Conservation (phyloP, 1,140 invertebrate genomes). For the Drosophila miranda region DNA sequence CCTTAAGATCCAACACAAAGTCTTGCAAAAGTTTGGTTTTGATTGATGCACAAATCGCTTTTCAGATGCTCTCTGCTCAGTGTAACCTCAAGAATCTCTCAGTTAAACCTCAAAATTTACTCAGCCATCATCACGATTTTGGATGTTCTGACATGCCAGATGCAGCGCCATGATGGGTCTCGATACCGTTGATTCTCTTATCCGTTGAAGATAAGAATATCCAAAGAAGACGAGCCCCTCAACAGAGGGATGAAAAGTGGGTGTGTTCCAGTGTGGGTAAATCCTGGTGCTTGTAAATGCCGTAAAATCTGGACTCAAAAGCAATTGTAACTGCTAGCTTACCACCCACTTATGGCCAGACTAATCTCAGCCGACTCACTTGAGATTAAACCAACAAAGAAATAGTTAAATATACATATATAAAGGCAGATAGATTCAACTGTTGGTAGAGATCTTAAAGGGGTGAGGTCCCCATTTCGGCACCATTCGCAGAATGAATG, state of each 20-base stretch:
- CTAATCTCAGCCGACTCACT: conserved; percentile 21
- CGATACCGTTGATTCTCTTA: conserved; percentile 7
- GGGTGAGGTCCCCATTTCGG: conserved; percentile 4
- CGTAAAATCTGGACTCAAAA: conserved; percentile 6
- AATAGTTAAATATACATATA: conserved; percentile 4
- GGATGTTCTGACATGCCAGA: no score
- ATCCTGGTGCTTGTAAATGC: conserved; percentile 6
- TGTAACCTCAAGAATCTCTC: no score
- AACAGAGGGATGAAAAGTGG: conserved; percentile 10
- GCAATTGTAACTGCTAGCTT: conserved; percentile 15
- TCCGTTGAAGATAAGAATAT: conserved; percentile 34
- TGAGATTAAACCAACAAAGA: conserved; percentile 22
- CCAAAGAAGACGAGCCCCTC: conserved; percentile 59
- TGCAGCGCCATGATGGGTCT: no score
- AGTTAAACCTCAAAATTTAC: background rate
- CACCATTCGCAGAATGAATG: conserved; percentile 15
- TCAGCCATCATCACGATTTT: no score
- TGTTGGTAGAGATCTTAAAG: background rate
- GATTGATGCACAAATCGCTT: no score
- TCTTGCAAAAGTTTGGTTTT: no score
- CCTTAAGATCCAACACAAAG: no score
- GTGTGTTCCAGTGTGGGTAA: conserved; percentile 7
- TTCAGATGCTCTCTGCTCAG: no score
- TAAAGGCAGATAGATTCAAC: background rate
- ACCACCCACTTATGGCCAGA: conserved; percentile 10